A percentile compares a stretch with the other conserved stretches of the same genome.
phyloP scores from a whole-genome alignment of 2,888 invertebrate species.

The Sinohyriopsis cumingii region DNA sequence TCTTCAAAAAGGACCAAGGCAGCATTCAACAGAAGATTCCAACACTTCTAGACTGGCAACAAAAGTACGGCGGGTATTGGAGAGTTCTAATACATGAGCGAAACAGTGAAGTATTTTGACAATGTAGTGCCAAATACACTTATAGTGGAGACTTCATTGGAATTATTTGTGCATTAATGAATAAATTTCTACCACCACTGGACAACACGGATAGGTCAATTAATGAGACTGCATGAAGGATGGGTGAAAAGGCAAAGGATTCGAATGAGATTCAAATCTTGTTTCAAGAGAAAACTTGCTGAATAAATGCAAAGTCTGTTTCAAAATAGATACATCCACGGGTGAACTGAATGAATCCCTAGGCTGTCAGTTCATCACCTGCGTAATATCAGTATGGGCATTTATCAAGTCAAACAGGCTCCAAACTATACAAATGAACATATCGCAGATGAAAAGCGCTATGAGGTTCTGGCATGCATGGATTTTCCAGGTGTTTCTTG shows the following conservation, averaged over 20 bases:
- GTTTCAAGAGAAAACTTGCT: neutral
- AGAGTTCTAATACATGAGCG: slow-evolving; percentile 12
- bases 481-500: too few species aligned
- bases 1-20: slow-evolving; percentile 11
- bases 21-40: slow-evolving; percentile 14
- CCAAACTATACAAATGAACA: too few species aligned
- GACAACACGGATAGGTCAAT: neutral
- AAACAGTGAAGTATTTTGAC: slow-evolving; percentile 10
- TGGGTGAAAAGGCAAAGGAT: neutral
- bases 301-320: neutral
- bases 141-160: slow-evolving; percentile 6
- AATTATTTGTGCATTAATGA: slow-evolving; percentile 3
- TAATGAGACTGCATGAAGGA: neutral
- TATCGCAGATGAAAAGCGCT: too few species aligned
- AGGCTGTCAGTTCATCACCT: too few species aligned
- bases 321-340: too few species aligned
- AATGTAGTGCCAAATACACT: slow-evolving; percentile 7
- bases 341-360: too few species aligned
- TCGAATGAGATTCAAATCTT: slow-evolving; percentile 1
- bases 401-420: too few species aligned
- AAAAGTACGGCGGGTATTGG: slow-evolving; percentile 21
- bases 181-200: slow-evolving; percentile 3
- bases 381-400: too few species aligned
- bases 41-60: slow-evolving; percentile 13
- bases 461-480: too few species aligned